Evolutionary conservation across 2,797 vertebrate genomes (phyloP), one percentile per base, ranked within the genome.

Genomic region (Pipistrellus nathusii): DNA sequence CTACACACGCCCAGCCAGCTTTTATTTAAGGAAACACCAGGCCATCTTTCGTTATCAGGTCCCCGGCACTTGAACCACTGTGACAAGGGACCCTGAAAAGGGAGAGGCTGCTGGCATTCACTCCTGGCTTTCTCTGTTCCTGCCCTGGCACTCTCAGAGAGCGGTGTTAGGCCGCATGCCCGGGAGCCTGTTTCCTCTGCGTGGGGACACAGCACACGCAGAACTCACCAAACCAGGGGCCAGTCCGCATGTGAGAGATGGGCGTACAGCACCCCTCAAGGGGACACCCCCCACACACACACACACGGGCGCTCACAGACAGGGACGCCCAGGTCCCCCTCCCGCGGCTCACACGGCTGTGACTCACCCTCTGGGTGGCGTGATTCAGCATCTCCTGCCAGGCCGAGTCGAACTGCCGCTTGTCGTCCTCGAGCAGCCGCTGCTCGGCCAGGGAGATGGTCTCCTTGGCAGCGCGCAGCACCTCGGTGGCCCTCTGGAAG

Each of bases 341-440:
- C 1, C 8, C 12, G 2, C 32, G 1, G 41, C 3, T 0, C 27
- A 35, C 27, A 38, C 13, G 1, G 7, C 68, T 2, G 0, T 2
- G 27, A 32, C 12, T 23, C 97, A 98, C 99, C 98, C 99, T 98
- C 98, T 99, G 99, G 0, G 99, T 99, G 68, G 99, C 99, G 0
- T 99, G 99, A 96, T 99, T 99, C 95, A 99, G 99, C 99, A 99
- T 99, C 98, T 99, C 99, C 95, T 99, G 99, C 99, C 99, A 99
- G 90, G 99, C 99, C 0, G 99, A 99, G 97, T 99, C 99, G 77
- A 99, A 99, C 98, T 99, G 99, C 5, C 99, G 98, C 90, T 99
- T 98, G 98, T 99, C 99, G 75, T 99, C 99, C 97, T 99, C 99
- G 96, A 99, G 98, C 1, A 99, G 98, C 96, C 99, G 98, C 98